Evolutionary conservation across 2,797 vertebrate genomes (phyloP).

Genomic region (Notoglanidium macrostoma): DNA sequence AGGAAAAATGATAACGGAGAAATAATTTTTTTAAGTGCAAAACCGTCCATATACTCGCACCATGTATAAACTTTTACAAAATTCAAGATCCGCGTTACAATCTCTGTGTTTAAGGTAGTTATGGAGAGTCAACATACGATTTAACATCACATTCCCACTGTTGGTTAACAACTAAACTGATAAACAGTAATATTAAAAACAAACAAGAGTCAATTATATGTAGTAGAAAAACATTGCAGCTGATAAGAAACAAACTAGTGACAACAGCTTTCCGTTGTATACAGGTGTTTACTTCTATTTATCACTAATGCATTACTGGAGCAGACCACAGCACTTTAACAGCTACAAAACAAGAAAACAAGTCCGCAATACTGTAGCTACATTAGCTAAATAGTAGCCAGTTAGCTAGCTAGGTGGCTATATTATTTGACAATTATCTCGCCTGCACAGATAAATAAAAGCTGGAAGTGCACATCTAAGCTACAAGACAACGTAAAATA

Average conservation of each 20-base stretch:
- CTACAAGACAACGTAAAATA: not conserved
- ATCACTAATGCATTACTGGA: not conserved
- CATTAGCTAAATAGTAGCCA: constrained; percentile 10
- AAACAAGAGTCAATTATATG: not conserved
- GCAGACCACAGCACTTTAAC: not conserved
- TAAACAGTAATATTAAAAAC: not conserved
- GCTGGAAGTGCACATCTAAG: not conserved
- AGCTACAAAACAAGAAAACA: not conserved
- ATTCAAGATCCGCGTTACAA: not conserved
- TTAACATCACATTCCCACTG: not conserved
- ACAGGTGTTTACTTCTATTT: not conserved
- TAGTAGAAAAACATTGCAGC: not conserved
- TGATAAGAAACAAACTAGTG: not conserved
- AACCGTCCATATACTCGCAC: not conserved
- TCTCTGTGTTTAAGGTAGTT: not conserved
- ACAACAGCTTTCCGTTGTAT: not conserved
- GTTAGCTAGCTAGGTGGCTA: not conserved
- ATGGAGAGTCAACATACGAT: too few relatives aligned
- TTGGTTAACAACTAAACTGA: not conserved
- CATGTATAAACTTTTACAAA: not conserved
- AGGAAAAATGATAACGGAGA: not conserved
- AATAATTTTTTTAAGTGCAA: not conserved
- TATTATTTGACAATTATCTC: not conserved
- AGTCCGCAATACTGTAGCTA: not conserved
- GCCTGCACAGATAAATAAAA: not conserved